Conservation (phyloP, 2,888 invertebrate genomes). For the Phymatocera aterrima region DNA sequence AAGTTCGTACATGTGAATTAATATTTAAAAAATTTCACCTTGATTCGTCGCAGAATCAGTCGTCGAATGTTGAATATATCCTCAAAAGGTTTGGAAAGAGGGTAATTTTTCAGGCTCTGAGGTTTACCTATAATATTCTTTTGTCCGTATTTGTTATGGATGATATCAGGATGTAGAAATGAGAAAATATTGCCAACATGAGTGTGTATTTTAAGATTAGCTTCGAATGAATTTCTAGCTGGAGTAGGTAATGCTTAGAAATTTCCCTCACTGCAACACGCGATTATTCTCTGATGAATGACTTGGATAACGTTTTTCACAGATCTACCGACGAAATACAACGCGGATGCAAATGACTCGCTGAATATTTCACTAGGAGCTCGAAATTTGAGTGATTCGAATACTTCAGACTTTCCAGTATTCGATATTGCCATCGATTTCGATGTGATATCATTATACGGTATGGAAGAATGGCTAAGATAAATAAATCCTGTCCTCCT, state of each 20-base stretch:
- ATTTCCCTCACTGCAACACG: background rate
- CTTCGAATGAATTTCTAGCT: background rate
- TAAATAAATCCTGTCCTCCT: background rate
- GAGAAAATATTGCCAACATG: background rate
- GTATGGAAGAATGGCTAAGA: background rate
- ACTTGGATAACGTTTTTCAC: background rate
- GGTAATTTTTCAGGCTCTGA: no score
- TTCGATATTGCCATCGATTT: background rate
- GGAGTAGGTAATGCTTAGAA: constrained; percentile 11
- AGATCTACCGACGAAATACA: background rate
- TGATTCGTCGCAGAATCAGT: no score
- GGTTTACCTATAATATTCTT: no score
- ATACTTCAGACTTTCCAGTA: constrained; percentile 4
- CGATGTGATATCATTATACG: background rate
- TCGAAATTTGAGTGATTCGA: background rate
- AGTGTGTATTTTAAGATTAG: constrained; percentile 13
- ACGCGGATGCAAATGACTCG: no score
- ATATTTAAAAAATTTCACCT: no score
- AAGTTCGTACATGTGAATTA: background rate
- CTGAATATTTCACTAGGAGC: no score
- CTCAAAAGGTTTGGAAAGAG: no score
- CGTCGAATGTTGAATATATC: no score
- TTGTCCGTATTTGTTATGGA: background rate
- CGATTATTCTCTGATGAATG: background rate
- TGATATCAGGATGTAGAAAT: background rate